Evolutionary conservation across 1,140 invertebrate species (phyloP), one percentile per base, ranked within the genome.

Genomic region (Holotrichia oblita): DNA sequence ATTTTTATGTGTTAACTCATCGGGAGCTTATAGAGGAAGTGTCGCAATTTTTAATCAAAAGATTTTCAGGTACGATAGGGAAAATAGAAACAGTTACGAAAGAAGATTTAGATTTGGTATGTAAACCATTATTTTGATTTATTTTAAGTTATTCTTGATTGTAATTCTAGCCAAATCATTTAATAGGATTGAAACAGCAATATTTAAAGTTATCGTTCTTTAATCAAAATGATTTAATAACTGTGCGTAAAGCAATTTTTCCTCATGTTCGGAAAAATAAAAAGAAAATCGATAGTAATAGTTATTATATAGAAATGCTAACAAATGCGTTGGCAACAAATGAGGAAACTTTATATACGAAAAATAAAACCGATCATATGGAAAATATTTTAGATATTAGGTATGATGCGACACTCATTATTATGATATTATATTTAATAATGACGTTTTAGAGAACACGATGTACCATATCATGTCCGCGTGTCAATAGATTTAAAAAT

Each of bases 401-500:
- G 93, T 94, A 88, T 80, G 73, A 61, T 73, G 20, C 80, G 6
- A 55, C 69, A 72, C 77, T 76, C 41, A 17, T 80, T 34, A 42
- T 44, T 79, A 14, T n/a, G 55, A 79, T 80, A 55, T 79, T 20
- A 34, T 4, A 34, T 34, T 34, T 34, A 34, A 34, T 34, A 34
- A 34, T 34, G 27, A 34, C 82, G 80, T 88, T 90, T 75, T 84
- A 94, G 98, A 85, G 98, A 99, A 88, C 94, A 99, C 87, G 98
- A 99, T 91, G 96, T 99, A 0, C 98, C 98, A 0, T 99, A 98
- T 88, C 98, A 99, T 87, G 93, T 99, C 0, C 89, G 98, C 80
- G 97, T 99, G 0, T 98, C 97, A 12, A 99, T 99, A 83, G 98
- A 99, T 87, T 89, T 94, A 84, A 94, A 96, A 85, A 95, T 99